phyloP scores from a whole-genome alignment of 2,888 invertebrate genomes.

The Heliconius cydno region DNA sequence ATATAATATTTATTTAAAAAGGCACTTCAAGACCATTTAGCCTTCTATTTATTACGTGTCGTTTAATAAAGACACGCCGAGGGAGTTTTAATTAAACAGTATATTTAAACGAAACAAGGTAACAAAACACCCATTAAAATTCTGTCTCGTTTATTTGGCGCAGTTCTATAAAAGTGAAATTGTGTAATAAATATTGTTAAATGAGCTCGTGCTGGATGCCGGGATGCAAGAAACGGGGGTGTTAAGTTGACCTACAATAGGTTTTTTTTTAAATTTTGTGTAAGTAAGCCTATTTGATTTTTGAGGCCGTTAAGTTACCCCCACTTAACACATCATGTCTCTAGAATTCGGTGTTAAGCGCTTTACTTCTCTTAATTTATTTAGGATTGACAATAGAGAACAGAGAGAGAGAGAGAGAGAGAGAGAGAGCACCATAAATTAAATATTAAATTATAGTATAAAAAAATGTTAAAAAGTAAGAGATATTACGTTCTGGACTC shows the following conservation, averaged over 20 bases:
- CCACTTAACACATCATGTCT: no score
- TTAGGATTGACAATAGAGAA: no score
- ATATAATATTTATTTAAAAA: background rate
- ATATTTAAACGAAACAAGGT: constrained; percentile 72
- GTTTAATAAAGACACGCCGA: constrained; percentile 47
- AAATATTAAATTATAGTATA: no score
- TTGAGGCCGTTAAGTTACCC: no score
- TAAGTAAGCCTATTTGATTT: no score
- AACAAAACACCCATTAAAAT: constrained; percentile 58
- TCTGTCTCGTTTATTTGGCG: constrained; percentile 36
- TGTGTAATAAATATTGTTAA: constrained; percentile 37
- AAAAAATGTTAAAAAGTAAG: no score
- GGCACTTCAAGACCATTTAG: constrained; percentile 15
- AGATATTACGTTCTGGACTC: no score
- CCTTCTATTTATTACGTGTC: constrained; percentile 29
- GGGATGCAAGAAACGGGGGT: background rate
- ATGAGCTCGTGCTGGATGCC: constrained; percentile 17
- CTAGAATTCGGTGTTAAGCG: no score
- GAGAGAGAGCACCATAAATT: no score
- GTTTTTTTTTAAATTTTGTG: no score
- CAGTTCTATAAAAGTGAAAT: constrained; percentile 60
- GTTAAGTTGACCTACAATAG: background rate
- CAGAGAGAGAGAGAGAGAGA: no score
- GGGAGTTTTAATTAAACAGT: constrained; percentile 70
- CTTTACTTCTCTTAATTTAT: no score